Percentiles rank a stretch among this genome's conserved stretches.
Conservation (phyloP, 2,113 vertebrate genomes). For the Calidris pugnax region DNA sequence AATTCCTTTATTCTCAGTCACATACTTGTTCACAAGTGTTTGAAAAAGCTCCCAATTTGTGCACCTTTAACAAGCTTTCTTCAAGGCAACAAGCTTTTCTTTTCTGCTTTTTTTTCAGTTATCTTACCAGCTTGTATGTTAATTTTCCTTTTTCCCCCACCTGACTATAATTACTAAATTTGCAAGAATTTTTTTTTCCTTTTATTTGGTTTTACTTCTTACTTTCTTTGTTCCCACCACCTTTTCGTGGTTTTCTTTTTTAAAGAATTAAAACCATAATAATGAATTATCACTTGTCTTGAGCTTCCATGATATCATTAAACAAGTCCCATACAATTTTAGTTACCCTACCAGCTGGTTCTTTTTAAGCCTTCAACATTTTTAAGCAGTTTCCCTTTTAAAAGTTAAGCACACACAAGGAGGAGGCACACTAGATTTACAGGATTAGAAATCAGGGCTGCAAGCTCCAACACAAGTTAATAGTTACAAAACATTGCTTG, state of each 20-base stretch:
- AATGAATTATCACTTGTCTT: neutral
- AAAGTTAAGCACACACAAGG: neutral
- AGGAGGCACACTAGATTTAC: neutral
- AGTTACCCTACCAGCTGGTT: neutral
- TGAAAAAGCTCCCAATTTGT: neutral
- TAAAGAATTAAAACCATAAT: neutral
- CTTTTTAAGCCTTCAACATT: neutral
- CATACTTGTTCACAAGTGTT: neutral
- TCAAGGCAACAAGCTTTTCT: neutral
- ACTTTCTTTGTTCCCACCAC: neutral
- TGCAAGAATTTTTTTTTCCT: neutral
- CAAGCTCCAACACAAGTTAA: neutral
- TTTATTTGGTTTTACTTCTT: neutral
- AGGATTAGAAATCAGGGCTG: neutral
- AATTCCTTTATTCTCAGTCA: neutral
- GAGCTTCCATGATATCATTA: neutral
- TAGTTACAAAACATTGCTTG: neutral
- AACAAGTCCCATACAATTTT: neutral
- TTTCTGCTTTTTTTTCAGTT: neutral
- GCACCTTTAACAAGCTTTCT: neutral
- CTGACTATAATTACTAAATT: neutral
- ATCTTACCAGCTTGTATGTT: neutral
- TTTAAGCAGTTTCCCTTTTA: neutral
- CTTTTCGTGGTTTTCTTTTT: neutral
- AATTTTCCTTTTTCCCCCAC: neutral